Conservation (phyloP, 64 coral and sea anemone genomes). For the Stichodactyla mertensii region DNA sequence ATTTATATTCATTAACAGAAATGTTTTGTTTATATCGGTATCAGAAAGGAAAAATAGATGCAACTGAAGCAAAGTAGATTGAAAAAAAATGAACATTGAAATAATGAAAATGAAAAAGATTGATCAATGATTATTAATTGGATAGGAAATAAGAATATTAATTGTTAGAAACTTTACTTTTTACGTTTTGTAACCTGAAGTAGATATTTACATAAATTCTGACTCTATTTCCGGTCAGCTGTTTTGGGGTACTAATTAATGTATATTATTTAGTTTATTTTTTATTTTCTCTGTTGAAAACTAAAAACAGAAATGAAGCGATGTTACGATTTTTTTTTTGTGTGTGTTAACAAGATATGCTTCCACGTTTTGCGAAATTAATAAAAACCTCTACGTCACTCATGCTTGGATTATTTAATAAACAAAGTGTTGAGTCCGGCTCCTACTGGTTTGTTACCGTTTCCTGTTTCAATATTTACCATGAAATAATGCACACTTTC, state of each 20-base stretch:
- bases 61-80: not conserved
- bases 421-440: not conserved
- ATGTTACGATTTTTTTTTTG: not conserved
- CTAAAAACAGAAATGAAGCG: not conserved
- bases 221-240: not conserved
- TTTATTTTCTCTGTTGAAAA: not conserved
- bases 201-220: not conserved
- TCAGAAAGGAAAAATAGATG: too few species aligned
- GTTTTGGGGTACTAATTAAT: not conserved
- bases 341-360: not conserved
- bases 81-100: not conserved
- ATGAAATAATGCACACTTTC: not conserved
- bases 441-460: constrained; percentile 7
- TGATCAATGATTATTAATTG: not conserved
- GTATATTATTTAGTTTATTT: not conserved
- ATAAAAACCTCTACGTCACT: constrained; percentile 1
- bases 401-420: not conserved
- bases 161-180: not conserved
- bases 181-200: not conserved
- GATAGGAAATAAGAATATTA: not conserved
- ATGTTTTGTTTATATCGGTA: not conserved
- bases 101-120: not conserved
- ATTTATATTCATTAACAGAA: not conserved
- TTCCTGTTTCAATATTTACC: constrained; percentile 29
- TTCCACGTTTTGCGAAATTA: not conserved